Evolutionary conservation across 2,113 vertebrate genomes (phyloP).

Genomic region (Podarcis muralis): DNA sequence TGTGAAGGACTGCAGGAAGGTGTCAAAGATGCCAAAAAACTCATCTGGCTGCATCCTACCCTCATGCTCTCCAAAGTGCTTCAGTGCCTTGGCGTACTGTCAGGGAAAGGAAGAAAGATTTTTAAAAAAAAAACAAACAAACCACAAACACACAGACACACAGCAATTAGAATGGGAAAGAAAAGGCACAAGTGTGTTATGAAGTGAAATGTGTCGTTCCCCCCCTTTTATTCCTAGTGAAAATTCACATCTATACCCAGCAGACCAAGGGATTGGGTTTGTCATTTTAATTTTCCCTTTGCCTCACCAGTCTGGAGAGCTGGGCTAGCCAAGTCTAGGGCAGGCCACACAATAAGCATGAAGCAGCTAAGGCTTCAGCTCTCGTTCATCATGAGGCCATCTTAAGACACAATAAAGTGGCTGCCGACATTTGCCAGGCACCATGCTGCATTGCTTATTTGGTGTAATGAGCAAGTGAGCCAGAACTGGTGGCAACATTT

Average conservation of each 20-base stretch:
- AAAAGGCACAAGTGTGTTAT: constrained; percentile 23
- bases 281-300: background rate
- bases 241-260: background rate
- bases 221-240: background rate
- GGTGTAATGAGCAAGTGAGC: background rate
- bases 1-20: constrained; percentile 91
- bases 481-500: background rate
- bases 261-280: background rate
- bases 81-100: constrained; percentile 91
- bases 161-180: constrained; percentile 30
- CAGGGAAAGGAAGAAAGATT: constrained; percentile 6
- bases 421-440: background rate
- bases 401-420: background rate
- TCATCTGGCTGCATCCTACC: constrained; percentile 94
- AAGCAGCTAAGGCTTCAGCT: background rate
- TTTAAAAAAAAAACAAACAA: constrained; percentile 34
- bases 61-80: constrained; percentile 91
- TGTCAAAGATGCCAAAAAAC: constrained; percentile 97
- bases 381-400: background rate
- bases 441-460: background rate
- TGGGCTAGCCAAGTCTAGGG: background rate
- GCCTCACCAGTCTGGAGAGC: background rate
- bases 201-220: background rate
- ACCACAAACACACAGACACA: background rate
- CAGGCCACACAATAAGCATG: background rate